phyloP scores from a whole-genome alignment of 2,888 invertebrate species.

The Xestobium rufovillosum region DNA sequence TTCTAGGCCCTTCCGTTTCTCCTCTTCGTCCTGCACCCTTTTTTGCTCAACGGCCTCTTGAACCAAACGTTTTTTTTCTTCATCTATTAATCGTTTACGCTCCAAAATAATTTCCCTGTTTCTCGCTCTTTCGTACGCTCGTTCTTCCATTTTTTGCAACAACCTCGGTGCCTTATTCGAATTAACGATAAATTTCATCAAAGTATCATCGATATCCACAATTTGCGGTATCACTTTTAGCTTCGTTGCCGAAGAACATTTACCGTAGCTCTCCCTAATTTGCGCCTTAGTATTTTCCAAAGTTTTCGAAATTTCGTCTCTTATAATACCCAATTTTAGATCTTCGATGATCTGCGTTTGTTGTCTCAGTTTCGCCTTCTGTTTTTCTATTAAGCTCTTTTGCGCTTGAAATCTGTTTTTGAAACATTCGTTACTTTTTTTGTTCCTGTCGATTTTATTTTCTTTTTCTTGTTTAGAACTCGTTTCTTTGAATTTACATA shows the following conservation, averaged over 20 bases:
- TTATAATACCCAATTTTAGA: constrained; percentile 60
- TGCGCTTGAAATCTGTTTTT: constrained; percentile 55
- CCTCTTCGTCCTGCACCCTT: constrained; percentile 53
- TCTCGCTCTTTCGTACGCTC: constrained; percentile 56
- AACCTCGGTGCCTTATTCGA: constrained; percentile 59
- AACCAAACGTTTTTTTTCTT: constrained; percentile 49
- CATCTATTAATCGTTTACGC: constrained; percentile 45
- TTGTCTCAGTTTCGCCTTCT: constrained; percentile 61
- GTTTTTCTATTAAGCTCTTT: constrained; percentile 63
- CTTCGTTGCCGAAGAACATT: constrained; percentile 38
- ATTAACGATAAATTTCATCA: constrained; percentile 38
- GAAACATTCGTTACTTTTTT: constrained; percentile 18
- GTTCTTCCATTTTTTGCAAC: constrained; percentile 63
- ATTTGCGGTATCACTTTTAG: constrained; percentile 46
- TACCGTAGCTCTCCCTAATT: constrained; percentile 45
- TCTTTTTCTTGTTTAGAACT: constrained; percentile 6
- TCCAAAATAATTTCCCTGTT: constrained; percentile 43
- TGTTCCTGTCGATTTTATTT: constrained; percentile 6
- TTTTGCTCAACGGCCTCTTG: constrained; percentile 54
- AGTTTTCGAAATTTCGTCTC: constrained; percentile 56
- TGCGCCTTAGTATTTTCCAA: constrained; percentile 50
- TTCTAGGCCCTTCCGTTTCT: constrained; percentile 54
- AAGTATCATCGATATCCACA: constrained; percentile 41
- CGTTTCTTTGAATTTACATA: not conserved
- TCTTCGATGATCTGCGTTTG: constrained; percentile 68